These are phyloP conservation scores for Galeopterus variegatus DNA, from an alignment of 2,113 vertebrate species.

Conservation along the genomic window DNA sequence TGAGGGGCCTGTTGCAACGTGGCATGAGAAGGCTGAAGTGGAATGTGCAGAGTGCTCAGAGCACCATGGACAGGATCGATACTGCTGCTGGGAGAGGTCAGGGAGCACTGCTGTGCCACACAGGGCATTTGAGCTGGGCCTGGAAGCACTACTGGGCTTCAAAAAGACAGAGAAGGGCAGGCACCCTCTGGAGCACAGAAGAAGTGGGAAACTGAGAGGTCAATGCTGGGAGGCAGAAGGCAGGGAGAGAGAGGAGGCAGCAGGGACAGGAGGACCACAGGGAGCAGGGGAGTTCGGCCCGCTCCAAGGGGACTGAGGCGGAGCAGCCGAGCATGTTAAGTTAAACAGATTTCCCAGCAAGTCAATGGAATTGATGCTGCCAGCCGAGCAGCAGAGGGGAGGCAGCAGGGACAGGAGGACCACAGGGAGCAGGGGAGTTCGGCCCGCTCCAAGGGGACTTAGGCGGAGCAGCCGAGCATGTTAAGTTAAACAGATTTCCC, in stretches of 20 bases:
- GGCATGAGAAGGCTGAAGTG: accelerated
- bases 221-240: accelerated
- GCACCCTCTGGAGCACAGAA: accelerated
- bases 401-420: background rate
- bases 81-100: accelerated
- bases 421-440: accelerated
- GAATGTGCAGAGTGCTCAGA: accelerated
- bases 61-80: accelerated
- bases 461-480: too few species aligned
- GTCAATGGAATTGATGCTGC: background rate
- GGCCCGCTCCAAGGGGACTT: accelerated
- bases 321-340: too few species aligned
- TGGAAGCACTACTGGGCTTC: background rate
- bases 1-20: accelerated
- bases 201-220: background rate
- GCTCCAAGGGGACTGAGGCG: background rate
- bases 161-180: background rate
- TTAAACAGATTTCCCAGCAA: background rate
- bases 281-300: accelerated
- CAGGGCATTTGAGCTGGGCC: accelerated
- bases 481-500: background rate
- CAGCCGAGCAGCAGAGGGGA: too few species aligned
- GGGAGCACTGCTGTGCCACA: background rate
- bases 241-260: background rate
- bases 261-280: background rate